These are phyloP conservation scores for Campaea margaritaria DNA, from an alignment of 2,888 invertebrate species.

Conservation along the genomic window DNA sequence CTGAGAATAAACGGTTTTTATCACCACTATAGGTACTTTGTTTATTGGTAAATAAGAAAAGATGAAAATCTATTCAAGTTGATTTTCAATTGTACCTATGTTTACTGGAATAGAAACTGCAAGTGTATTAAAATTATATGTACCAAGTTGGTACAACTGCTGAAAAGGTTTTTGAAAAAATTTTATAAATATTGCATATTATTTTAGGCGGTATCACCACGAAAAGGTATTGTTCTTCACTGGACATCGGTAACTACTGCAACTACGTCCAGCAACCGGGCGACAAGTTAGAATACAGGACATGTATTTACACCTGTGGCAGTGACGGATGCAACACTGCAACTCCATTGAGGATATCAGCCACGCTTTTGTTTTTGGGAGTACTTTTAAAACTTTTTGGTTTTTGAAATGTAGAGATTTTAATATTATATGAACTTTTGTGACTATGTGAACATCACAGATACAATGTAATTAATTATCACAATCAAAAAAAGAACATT, in stretches of 20 bases:
- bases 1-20: too few relatives aligned
- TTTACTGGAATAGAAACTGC: too few relatives aligned
- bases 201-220: slow-evolving; percentile 94
- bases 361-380: slow-evolving; percentile 44
- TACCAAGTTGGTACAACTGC: too few relatives aligned
- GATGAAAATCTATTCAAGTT: too few relatives aligned
- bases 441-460: slow-evolving; percentile 15
- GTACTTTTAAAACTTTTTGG: slow-evolving; percentile 41
- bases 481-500: slow-evolving; percentile 1
- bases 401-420: slow-evolving; percentile 37
- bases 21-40: too few relatives aligned
- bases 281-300: slow-evolving; percentile 93
- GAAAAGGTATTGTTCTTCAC: slow-evolving; percentile 93
- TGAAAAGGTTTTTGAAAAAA: too few relatives aligned
- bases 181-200: background rate
- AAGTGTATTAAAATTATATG: too few relatives aligned
- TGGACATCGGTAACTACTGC: slow-evolving; percentile 95
- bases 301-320: slow-evolving; percentile 94
- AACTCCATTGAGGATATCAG: slow-evolving; percentile 52
- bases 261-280: slow-evolving; percentile 94
- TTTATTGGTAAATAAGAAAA: too few relatives aligned
- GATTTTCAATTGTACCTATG: too few relatives aligned
- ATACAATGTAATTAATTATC: background rate
- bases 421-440: slow-evolving; percentile 1
- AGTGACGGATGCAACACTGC: slow-evolving; percentile 93